Evolutionary conservation across 2,113 vertebrate species (phyloP), one percentile per base, ranked within the genome.

Genomic region (Polyodon spathula): DNA sequence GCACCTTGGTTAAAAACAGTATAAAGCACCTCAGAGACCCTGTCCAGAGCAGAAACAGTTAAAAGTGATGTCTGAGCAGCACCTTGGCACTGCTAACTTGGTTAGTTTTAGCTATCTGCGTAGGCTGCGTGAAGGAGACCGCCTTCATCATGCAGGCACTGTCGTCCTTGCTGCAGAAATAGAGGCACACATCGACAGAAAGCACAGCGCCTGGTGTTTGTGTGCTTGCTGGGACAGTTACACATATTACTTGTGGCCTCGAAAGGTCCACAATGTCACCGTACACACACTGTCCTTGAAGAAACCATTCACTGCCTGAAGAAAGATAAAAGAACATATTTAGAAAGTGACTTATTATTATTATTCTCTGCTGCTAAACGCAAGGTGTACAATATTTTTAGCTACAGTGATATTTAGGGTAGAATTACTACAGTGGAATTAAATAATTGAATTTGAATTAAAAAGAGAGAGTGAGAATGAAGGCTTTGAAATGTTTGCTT

Each of bases 141-240:
- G 88, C 93, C 76, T 89, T 93, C 93, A 98, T 95, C 87, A 86
- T 87, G 39, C 96, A 98, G 63, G 86, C 77, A 14, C 80, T 84
- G 67, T 82, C 86, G 54, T 78, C 81, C 60, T 82, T 70, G 53
- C 77, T 81, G 67, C 96, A 98, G 80, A 89, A 97, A 76, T 93
- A 98, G 4, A 95, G 79, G 80, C 90, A 93, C 0, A 63, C 84
- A 0, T 71, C 74, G 69, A 97, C 40, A 54, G 83, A 89, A 37
- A 98, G 48, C 51, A 62, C 40, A 6, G 75, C 73, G 62, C 83
- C 83, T 27, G 80, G 53, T 4, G 82, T 74, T 6, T 65, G 59
- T 10, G 82, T 75, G 15, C 57, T 66, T 3, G 51, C 44, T 5
- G 96, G 93, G 58, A 97, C 70, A 51, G 77, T 76, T 61, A 89